A percentile compares a stretch with the other conserved stretches of the same genome.
Evolutionary conservation across 2,797 vertebrate genomes (phyloP).

Genomic region (Catharus ustulatus): DNA sequence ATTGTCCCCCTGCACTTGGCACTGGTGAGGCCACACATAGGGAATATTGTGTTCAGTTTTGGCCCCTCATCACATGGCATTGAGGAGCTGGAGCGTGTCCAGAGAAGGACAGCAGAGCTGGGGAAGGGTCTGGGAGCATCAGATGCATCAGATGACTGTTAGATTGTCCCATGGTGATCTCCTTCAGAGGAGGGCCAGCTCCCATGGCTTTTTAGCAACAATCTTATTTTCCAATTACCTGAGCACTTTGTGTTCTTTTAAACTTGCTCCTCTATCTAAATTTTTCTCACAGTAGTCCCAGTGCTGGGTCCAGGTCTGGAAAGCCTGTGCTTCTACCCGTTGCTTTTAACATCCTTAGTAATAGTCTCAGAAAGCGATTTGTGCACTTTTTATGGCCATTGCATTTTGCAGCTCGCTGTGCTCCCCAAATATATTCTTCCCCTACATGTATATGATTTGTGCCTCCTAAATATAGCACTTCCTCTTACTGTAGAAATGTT

Average conservation of each 20-base stretch:
- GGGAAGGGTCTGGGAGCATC: neutral
- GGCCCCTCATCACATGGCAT: neutral
- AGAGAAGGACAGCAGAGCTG: accelerated
- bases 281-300: neutral
- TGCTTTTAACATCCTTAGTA: accelerated
- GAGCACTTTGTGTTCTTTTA: neutral
- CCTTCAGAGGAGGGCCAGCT: neutral
- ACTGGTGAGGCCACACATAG: too few relatives aligned
- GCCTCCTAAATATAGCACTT: neutral
- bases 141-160: neutral
- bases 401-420: neutral
- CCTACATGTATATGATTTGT: neutral
- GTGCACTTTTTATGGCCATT: neutral
- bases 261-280: neutral
- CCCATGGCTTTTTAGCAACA: neutral
- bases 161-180: neutral
- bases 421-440: neutral
- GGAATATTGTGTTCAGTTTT: accelerated
- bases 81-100: neutral
- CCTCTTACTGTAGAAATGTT: neutral
- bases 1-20: accelerated
- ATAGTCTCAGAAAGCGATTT: neutral
- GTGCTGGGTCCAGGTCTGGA: neutral
- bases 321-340: neutral
- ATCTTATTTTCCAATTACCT: neutral